phyloP scores from a whole-genome alignment of 92 coral and sea anemone species.

The Bergia puertoricense region DNA sequence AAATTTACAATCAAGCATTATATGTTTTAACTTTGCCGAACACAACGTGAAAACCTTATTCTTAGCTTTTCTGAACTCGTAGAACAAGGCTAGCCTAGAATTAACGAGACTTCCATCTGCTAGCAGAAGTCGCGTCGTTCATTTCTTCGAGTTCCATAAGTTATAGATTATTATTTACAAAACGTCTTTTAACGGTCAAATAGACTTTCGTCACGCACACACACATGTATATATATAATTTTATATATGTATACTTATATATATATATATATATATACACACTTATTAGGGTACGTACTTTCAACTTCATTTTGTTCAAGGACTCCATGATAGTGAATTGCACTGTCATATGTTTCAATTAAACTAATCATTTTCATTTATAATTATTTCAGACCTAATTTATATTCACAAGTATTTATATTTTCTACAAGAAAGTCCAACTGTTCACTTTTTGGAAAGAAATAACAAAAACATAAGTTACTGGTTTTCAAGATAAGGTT shows the following conservation, averaged over 20 bases:
- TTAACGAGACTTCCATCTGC: background rate
- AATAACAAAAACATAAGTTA: no score
- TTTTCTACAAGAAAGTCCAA: no score
- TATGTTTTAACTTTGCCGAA: background rate
- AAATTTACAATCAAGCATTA: conserved; percentile 8
- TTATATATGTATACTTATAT: background rate
- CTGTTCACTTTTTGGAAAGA: background rate
- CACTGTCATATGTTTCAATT: no score
- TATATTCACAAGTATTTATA: no score
- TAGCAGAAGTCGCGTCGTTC: background rate
- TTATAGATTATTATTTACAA: conserved; percentile 19
- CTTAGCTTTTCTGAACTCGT: background rate
- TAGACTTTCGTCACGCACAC: background rate
- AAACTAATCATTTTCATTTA: background rate
- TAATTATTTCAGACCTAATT: no score
- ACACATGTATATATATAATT: background rate
- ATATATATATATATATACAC: background rate
- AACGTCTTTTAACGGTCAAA: background rate
- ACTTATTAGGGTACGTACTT: background rate
- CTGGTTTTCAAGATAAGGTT: no score
- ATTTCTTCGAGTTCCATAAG: background rate
- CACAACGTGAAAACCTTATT: background rate
- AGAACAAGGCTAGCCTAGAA: background rate
- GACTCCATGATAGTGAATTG: background rate
- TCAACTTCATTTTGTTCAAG: no score